phyloP scores from a whole-genome alignment of 2,888 invertebrate species.

The Cantharis nigra region DNA sequence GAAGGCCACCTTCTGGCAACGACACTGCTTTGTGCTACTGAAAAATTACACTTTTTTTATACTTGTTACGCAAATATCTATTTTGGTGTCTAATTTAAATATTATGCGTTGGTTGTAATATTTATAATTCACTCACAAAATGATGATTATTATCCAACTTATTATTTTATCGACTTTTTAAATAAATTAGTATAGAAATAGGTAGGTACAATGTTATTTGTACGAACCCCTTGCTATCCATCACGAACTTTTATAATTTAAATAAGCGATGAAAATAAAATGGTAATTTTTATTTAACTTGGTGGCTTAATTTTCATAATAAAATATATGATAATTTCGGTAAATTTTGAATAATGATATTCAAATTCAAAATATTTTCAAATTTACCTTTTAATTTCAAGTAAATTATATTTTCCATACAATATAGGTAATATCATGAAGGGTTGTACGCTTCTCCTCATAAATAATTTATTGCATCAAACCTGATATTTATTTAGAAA shows the following conservation, averaged over 20 bases:
- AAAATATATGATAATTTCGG: neutral
- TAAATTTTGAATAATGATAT: neutral
- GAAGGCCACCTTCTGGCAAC: too few relatives aligned
- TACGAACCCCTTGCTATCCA: neutral
- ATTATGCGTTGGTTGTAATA: neutral
- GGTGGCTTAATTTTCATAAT: neutral
- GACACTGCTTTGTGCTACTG: too few relatives aligned
- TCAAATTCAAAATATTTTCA: neutral
- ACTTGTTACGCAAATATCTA: too few relatives aligned
- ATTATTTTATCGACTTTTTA: neutral
- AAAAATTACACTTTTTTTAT: too few relatives aligned
- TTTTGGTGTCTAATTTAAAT: neutral
- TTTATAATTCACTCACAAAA: neutral
- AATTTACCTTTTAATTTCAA: neutral
- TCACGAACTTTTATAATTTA: neutral
- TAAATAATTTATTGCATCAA: neutral
- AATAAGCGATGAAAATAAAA: neutral
- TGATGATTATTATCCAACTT: neutral
- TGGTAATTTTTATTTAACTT: neutral
- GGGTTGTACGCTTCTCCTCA: neutral
- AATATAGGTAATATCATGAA: neutral
- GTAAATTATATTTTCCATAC: neutral
- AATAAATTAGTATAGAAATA: neutral
- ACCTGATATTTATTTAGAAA: neutral
- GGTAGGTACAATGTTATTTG: neutral